phyloP scores from a whole-genome alignment of 2,888 invertebrate genomes.

The Neuroscelio doddi region DNA sequence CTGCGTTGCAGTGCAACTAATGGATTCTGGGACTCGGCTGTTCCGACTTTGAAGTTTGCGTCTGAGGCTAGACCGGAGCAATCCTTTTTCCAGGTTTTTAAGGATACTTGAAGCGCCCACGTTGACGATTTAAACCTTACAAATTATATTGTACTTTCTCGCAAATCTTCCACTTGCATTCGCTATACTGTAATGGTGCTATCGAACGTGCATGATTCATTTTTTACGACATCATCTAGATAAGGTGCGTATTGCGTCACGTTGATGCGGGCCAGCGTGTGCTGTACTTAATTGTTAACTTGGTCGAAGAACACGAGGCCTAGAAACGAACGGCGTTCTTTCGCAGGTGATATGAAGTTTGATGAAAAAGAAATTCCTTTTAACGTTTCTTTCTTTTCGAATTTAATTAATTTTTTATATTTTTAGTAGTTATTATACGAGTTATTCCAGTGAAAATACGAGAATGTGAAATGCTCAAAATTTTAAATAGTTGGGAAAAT shows the following conservation, averaged over 20 bases:
- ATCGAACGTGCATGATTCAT: slow-evolving; percentile 24
- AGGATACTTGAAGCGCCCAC: slow-evolving; percentile 23
- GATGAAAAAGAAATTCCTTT: no score
- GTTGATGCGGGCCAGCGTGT: not conserved
- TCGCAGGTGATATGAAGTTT: slow-evolving; percentile 7
- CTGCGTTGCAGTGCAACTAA: not conserved
- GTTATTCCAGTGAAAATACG: no score
- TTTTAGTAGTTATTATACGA: no score
- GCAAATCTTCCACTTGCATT: slow-evolving; percentile 34
- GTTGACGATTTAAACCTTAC: slow-evolving; percentile 20
- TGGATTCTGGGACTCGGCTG: slow-evolving; percentile 18
- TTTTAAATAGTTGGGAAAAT: no score
- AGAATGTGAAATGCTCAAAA: no score
- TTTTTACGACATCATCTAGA: slow-evolving; percentile 24
- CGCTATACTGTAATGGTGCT: slow-evolving; percentile 38
- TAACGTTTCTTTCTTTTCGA: no score
- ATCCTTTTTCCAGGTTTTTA: slow-evolving; percentile 15
- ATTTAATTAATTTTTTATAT: no score
- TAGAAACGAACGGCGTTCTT: not conserved
- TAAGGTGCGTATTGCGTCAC: slow-evolving; percentile 3
- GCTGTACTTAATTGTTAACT: slow-evolving; percentile 13
- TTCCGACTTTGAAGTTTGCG: slow-evolving; percentile 22
- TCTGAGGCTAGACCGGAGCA: slow-evolving; percentile 18
- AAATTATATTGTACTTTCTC: slow-evolving; percentile 15
- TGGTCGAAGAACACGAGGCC: slow-evolving; percentile 3